Conservation (phyloP, 2,797 vertebrate species). For the Lycodopsis pacificus region DNA sequence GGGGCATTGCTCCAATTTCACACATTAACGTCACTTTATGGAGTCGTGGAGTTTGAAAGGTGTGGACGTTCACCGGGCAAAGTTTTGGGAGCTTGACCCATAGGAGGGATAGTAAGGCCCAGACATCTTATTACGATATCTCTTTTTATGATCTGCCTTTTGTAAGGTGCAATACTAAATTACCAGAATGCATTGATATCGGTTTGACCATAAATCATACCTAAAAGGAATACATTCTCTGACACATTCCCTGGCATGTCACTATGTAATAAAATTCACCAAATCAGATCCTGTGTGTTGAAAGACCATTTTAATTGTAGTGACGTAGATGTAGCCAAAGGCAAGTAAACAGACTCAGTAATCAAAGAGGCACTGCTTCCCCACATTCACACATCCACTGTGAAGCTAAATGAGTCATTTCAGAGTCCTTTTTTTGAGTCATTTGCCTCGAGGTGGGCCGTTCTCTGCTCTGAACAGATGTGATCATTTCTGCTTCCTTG, state of each 20-base stretch:
- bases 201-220: neutral
- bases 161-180: neutral
- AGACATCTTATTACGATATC: neutral
- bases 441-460: slow-evolving; percentile 32
- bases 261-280: slow-evolving; percentile 5
- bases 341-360: slow-evolving; percentile 41
- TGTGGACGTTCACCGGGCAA: neutral
- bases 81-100: neutral
- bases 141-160: neutral
- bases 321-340: neutral
- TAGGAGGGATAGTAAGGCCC: neutral
- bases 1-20: neutral
- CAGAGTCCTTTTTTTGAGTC: slow-evolving; percentile 40
- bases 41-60: neutral
- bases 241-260: slow-evolving; percentile 1
- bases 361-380: slow-evolving; percentile 26
- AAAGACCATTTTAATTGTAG: slow-evolving; percentile 24
- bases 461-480: slow-evolving; percentile 29
- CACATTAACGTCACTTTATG: neutral
- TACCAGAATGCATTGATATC: neutral
- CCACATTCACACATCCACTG: slow-evolving; percentile 34
- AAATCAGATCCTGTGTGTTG: neutral
- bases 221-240: neutral
- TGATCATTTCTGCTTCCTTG: slow-evolving; percentile 10
- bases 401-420: slow-evolving; percentile 45